phyloP scores from a whole-genome alignment of 2,797 vertebrate genomes.

The Clarias fuscus region DNA sequence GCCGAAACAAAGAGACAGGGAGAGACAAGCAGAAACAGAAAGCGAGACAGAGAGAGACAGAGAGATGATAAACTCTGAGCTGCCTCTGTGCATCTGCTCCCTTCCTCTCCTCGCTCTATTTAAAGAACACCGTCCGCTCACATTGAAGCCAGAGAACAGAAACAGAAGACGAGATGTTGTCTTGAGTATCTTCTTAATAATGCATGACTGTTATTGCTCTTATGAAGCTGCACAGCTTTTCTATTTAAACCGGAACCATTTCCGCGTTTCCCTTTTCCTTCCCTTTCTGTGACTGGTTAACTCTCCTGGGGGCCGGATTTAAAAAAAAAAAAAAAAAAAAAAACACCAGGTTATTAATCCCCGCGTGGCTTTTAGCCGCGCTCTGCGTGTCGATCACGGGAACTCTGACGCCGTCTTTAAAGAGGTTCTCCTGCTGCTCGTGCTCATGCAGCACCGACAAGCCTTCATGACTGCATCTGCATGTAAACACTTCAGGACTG shows the following conservation, averaged over 20 bases:
- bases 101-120: slow-evolving; percentile 20
- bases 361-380: slow-evolving; percentile 7
- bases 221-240: slow-evolving; percentile 30
- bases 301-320: not conserved
- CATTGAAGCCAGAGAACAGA: slow-evolving; percentile 31
- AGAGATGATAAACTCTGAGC: not conserved
- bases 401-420: not conserved
- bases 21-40: not conserved
- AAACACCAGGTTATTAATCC: slow-evolving; percentile 24
- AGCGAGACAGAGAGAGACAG: not conserved
- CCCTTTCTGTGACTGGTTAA: slow-evolving; percentile 16
- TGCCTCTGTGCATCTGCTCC: slow-evolving; percentile 6
- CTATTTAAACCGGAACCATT: slow-evolving; percentile 25
- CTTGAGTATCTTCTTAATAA: slow-evolving; percentile 30
- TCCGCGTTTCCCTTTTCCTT: slow-evolving; percentile 35
- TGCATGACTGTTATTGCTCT: slow-evolving; percentile 18
- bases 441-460: not conserved
- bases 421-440: not conserved
- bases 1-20: slow-evolving; percentile 15
- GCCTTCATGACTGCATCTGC: not conserved
- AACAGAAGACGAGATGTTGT: slow-evolving; percentile 12
- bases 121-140: not conserved
- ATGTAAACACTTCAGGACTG: slow-evolving; percentile 12
- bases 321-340: not conserved
- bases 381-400: slow-evolving; percentile 18